Base-by-base conservation (phyloP, 2,797 vertebrate genomes). In the Poeciliopsis paucimaculata region DNA sequence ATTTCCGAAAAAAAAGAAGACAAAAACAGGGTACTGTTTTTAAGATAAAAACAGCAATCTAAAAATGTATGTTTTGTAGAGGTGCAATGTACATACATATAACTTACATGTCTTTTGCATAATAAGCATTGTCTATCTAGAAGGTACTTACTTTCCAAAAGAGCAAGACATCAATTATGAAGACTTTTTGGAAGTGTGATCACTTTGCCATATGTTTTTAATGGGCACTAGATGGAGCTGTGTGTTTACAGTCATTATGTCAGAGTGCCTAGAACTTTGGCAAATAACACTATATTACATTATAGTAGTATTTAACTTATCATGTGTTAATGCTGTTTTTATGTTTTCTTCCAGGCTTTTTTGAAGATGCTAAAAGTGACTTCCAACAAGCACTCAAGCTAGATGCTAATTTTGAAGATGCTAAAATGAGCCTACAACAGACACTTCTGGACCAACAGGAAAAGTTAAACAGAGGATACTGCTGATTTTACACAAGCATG, bases 321-420 rank as follows among this genome's bases (percentile, higher is more conserved):
- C 47, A 57, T 70, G 28, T 36, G 18, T 80, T 82, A 18, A 53
- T 28, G 16, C 7, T 18, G 18, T 75, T 73, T 39, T 82, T 49
- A 31, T 75, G 12, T 80, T 43, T 23, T 82, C 46, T 83, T 83
- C 2, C 86, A 99, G 98, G 98, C 66, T 97, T 96, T 91, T 99
- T 97, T 81, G 95, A 98, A 9, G 95, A 98, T 8, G 98, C 98
- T n/a, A 92, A 97, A 80, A 92, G 89, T 57, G 98, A 99, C 93
- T 99, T 99, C 92, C 95, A 95, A 87, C 97, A 95, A 86, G 97
- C 92, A 1, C 89, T 99, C 86, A 94, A 96, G 45, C 91, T 99
- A 88, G 98, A 98, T 84, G 95, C 96, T 43, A 88, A 93, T 73
- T 99, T 99, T 94, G 95, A 97, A 95, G 98, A 99, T 89, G 98